A percentile compares a stretch with the other conserved stretches of the same genome.
These are phyloP conservation scores for Coccyzus lansbergi DNA, from an alignment of 2,797 vertebrate genomes.

Conservation along the genomic window DNA sequence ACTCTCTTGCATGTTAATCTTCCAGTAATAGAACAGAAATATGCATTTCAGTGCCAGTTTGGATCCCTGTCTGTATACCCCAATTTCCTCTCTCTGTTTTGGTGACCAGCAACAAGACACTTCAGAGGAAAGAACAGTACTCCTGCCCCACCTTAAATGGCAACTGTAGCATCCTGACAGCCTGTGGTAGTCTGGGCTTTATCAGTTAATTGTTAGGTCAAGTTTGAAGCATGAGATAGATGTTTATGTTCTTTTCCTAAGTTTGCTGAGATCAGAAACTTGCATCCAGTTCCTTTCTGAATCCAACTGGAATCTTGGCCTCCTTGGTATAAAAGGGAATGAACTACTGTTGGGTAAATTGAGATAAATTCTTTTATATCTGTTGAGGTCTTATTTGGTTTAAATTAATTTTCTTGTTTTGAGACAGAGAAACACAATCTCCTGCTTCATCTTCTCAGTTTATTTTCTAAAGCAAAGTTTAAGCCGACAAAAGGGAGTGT, in stretches of 20 bases:
- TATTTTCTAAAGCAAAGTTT: neutral
- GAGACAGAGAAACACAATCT: neutral
- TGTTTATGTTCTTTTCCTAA: neutral
- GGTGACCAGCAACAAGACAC: neutral
- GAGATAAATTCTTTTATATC: neutral
- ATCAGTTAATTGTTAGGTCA: neutral
- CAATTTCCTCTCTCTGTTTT: neutral
- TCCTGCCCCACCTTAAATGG: neutral
- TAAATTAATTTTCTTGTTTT: neutral
- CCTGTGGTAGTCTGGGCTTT: neutral
- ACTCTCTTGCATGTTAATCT: neutral
- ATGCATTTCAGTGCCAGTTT: neutral
- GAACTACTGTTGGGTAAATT: neutral
- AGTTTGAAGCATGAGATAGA: neutral
- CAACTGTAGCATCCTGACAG: neutral
- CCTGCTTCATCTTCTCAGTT: neutral
- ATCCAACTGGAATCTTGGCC: neutral
- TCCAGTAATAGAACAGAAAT: neutral
- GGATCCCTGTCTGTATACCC: neutral
- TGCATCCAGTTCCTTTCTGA: neutral
- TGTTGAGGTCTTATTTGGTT: neutral
- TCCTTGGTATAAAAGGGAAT: neutral
- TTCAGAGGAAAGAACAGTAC: neutral
- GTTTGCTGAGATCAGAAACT: neutral
- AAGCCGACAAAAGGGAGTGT: neutral